phyloP scores from a whole-genome alignment of 2,113 vertebrate genomes.

The Prunella himalayana region DNA sequence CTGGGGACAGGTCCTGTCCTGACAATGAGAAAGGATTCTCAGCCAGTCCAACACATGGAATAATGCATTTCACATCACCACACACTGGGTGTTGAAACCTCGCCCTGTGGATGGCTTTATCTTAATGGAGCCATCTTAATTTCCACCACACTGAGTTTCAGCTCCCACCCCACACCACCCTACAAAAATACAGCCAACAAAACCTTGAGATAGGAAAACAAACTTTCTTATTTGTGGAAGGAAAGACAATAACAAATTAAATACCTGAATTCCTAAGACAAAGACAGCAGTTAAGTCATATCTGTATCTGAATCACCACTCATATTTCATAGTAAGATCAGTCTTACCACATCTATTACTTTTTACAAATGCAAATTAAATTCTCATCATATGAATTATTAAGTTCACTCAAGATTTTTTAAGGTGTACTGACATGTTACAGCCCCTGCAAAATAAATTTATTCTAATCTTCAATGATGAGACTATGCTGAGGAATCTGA shows the following conservation, averaged over 20 bases:
- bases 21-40: fast-evolving
- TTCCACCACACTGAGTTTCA: not conserved
- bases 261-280: not conserved
- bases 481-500: not conserved
- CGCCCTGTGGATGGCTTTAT: not conserved
- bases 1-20: not conserved
- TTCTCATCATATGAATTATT: not conserved
- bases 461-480: not conserved
- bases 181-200: not conserved
- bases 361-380: not conserved
- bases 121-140: not conserved
- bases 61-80: not conserved
- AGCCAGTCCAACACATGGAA: not conserved
- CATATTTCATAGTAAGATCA: not conserved
- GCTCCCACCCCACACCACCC: not conserved
- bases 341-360: not conserved
- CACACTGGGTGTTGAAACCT: not conserved
- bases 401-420: not conserved
- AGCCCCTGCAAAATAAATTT: not conserved
- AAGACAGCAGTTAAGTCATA: not conserved
- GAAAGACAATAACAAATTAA: not conserved
- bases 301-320: not conserved
- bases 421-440: not conserved
- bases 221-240: not conserved
- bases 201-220: not conserved